phyloP scores from a whole-genome alignment of 2,797 vertebrate genomes.

The Bradypodion pumilum region DNA sequence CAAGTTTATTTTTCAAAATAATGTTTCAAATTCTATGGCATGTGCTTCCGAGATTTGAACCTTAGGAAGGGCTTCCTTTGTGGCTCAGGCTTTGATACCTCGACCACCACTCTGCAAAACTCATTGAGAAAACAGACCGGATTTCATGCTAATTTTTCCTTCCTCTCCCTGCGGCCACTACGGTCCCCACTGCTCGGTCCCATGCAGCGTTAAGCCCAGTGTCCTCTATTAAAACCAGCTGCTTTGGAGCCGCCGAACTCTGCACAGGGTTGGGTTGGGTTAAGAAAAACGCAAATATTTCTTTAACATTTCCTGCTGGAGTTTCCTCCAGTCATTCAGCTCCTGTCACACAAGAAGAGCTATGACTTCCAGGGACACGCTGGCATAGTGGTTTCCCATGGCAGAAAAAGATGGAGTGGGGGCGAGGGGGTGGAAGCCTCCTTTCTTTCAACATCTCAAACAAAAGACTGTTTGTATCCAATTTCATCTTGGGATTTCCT shows the following conservation, averaged over 20 bases:
- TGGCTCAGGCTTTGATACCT: neutral
- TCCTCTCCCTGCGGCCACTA: slow-evolving; percentile 31
- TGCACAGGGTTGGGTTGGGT: neutral
- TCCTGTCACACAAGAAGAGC: slow-evolving; percentile 16
- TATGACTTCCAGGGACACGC: neutral
- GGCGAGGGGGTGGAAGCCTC: neutral
- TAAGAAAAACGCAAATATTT: neutral
- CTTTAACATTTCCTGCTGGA: slow-evolving; percentile 17
- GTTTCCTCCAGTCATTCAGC: slow-evolving; percentile 18
- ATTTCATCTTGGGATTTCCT: slow-evolving; percentile 31
- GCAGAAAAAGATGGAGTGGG: neutral
- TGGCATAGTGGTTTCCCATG: slow-evolving; percentile 6
- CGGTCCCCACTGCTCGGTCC: neutral
- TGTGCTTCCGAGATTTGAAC: neutral
- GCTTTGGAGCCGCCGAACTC: neutral
- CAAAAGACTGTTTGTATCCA: slow-evolving; percentile 36
- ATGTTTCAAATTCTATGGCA: neutral
- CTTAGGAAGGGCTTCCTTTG: neutral
- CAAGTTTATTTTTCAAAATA: no score
- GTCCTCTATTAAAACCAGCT: neutral
- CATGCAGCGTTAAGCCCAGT: neutral
- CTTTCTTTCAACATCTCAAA: slow-evolving; percentile 23
- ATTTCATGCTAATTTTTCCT: slow-evolving; percentile 38
- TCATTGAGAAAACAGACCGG: slow-evolving; percentile 39
- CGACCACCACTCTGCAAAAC: slow-evolving; percentile 72